Base-by-base conservation (phyloP, 2,888 invertebrate genomes). In the Schizotus pectinicornis region DNA sequence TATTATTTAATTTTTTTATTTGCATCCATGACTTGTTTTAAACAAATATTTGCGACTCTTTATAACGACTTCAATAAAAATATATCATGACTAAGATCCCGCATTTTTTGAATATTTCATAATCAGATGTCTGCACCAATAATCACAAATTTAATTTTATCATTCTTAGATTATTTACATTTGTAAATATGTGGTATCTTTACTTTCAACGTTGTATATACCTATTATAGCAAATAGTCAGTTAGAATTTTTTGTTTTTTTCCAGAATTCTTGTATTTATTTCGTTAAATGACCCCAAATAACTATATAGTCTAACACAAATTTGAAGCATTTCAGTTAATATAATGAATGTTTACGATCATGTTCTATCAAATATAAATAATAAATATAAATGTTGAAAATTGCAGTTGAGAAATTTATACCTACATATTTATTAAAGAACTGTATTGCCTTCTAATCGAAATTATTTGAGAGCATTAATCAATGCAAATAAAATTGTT, bases 251-350 rank as follows among this genome's bases (percentile, higher is more conserved):
- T 35, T 35, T 35, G 8, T 35, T 2, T 35, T 6, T 43, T 43
- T 12, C 14, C 8, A 6, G 7, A 8, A 38, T 14, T 11, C 14
- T 38, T 12, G n/a, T 38, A 7, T 11, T 8, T 6, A 2, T 14
- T 11, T 3, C 1, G 8, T 8, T 12, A 9, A 38, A 9, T 11
- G 7, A 11, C 8, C 11, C 8, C 7, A 8, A 6, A 8, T 14
- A 9, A 3, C 14, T 9, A 32, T 3, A 43, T 1, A 49, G 22
- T 14, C n/a, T n/a, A n/a, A 46, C 14, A 14, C 49, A 50, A 65
- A 62, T 60, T 64, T 68, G 71, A 69, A 71, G 71, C 71, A 71
- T 71, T 71, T 71, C 71, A 71, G 70, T 56, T 59, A 47, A 33
- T 33, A 33, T 22, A 22, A 22, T 22, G 22, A 22, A 22, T 22